phyloP scores from a whole-genome alignment of 2,797 vertebrate genomes.

The Acanthurus lineatus region DNA sequence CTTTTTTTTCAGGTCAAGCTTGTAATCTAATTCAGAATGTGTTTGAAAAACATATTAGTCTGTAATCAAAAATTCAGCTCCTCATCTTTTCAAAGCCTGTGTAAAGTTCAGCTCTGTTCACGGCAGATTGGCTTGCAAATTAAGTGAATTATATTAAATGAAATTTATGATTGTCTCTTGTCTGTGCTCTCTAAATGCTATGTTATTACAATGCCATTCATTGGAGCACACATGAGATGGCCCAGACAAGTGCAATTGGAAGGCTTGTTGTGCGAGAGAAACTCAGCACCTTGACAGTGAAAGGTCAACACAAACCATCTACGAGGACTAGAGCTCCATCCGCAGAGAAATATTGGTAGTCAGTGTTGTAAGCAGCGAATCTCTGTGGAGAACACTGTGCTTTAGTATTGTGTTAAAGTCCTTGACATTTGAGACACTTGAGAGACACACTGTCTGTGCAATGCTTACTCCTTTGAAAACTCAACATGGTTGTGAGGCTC shows the following conservation, averaged over 20 bases:
- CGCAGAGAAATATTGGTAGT: slow-evolving; percentile 44
- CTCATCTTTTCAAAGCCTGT: slow-evolving; percentile 45
- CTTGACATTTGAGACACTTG: slow-evolving; percentile 54
- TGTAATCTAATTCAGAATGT: slow-evolving; percentile 71
- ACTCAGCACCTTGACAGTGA: slow-evolving; percentile 24
- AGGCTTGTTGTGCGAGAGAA: slow-evolving; percentile 44
- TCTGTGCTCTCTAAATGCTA: slow-evolving; percentile 58
- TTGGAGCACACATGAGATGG: slow-evolving; percentile 37
- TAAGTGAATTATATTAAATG: slow-evolving; percentile 64
- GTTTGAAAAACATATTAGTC: slow-evolving; percentile 64
- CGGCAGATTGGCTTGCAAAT: slow-evolving; percentile 58
- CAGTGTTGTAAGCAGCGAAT: slow-evolving; percentile 26
- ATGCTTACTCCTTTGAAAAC: slow-evolving; percentile 23
- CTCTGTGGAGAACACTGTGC: slow-evolving; percentile 25
- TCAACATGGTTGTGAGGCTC: slow-evolving; percentile 7
- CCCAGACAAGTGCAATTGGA: slow-evolving; percentile 49
- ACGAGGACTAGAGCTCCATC: slow-evolving; percentile 35
- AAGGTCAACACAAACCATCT: slow-evolving; percentile 52
- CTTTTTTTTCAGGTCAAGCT: slow-evolving; percentile 44
- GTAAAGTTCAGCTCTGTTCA: slow-evolving; percentile 61
- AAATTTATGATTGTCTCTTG: slow-evolving; percentile 57
- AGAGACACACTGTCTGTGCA: slow-evolving; percentile 30
- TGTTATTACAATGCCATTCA: slow-evolving; percentile 57
- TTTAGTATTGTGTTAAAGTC: slow-evolving; percentile 40
- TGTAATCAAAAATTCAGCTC: slow-evolving; percentile 63